Percentiles rank a stretch among this genome's conserved stretches.
Conservation (phyloP, 2,113 vertebrate species). For the Sula dactylatra region DNA sequence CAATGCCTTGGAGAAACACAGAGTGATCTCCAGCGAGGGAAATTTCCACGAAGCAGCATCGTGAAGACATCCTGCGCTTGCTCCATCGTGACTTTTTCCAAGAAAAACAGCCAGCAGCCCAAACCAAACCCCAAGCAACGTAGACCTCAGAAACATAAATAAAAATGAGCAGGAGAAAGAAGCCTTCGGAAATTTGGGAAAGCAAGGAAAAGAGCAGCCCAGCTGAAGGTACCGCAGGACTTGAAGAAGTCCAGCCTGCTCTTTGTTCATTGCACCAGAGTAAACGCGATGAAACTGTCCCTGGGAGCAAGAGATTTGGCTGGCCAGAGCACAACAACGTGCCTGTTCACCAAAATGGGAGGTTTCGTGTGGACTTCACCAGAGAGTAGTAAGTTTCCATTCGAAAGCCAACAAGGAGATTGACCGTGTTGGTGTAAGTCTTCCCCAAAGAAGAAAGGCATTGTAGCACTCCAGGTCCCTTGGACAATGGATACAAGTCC, state of each 20-base stretch:
- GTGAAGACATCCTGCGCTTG: conserved; percentile 54
- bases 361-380: background rate
- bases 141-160: conserved; percentile 72
- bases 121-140: conserved; percentile 58
- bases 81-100: conserved; percentile 55
- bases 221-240: conserved; percentile 54
- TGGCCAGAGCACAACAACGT: background rate
- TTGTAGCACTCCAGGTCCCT: background rate
- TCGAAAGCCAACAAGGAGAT: background rate
- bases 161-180: conserved; percentile 68
- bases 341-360: background rate
- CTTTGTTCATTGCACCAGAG: conserved; percentile 37
- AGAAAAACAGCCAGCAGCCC: conserved; percentile 70
- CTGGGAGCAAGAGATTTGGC: conserved; percentile 33
- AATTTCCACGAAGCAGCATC: conserved; percentile 63
- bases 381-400: background rate
- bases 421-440: background rate
- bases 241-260: conserved; percentile 40
- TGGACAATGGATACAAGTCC: background rate
- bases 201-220: conserved; percentile 17
- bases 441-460: background rate
- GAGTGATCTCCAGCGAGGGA: conserved; percentile 45
- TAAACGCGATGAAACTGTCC: conserved; percentile 28
- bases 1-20: conserved; percentile 41
- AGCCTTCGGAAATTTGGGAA: conserved; percentile 54